phyloP scores from a whole-genome alignment of 2,797 vertebrate genomes.

The Lepilemur septentrionalis region DNA sequence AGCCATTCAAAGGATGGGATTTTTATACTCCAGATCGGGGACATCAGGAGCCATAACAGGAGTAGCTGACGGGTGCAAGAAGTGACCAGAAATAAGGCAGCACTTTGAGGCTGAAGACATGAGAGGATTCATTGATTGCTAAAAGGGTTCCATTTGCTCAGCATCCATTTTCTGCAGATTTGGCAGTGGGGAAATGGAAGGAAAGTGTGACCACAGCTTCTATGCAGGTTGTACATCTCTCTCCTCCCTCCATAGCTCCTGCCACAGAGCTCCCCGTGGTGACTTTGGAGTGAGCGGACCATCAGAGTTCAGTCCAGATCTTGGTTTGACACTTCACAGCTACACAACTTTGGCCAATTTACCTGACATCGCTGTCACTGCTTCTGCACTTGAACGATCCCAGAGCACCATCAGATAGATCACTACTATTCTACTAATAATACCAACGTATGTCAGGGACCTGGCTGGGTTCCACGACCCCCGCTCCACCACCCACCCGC shows the following conservation, averaged over 20 bases:
- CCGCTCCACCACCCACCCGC: background rate
- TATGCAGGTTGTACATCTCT: too few species aligned
- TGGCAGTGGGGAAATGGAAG: background rate
- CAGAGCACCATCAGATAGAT: background rate
- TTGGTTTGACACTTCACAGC: too few species aligned
- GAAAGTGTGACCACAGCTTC: background rate
- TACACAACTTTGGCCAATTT: background rate
- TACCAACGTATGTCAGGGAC: background rate
- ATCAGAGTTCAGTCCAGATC: background rate
- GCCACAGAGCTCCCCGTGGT: background rate
- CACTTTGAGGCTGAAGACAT: background rate
- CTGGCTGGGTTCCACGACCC: background rate
- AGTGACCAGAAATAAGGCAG: background rate
- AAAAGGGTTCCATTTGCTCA: background rate
- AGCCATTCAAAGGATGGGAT: background rate
- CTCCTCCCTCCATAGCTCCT: background rate
- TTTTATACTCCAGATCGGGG: background rate
- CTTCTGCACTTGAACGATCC: background rate
- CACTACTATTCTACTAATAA: too few species aligned
- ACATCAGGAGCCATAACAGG: background rate
- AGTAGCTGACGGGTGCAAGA: background rate
- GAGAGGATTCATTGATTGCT: background rate
- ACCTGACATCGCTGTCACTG: background rate
- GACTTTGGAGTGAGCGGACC: background rate
- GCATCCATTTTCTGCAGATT: background rate